Base-by-base conservation (phyloP, 2,888 invertebrate genomes). In the Eilema depressum region DNA sequence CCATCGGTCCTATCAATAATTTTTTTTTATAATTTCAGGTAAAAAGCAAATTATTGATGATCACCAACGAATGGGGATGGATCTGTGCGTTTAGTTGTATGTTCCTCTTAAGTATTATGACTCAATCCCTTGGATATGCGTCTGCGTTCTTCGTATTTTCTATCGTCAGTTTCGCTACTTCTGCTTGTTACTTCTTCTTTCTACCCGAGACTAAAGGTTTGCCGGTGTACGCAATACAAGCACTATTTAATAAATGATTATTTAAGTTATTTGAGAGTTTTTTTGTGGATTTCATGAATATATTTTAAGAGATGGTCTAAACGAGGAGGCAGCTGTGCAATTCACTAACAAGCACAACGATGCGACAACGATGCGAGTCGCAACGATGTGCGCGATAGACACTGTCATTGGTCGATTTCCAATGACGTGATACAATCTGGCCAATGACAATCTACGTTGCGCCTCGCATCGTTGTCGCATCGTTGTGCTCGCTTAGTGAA, bases 121-220 rank as follows among this genome's bases (percentile, higher is more conserved):
- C 30, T 14, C 30, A 61, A 61, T n/a, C 61, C 20, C n/a, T 61
- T 17, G 61, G 61, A 0, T 30, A n/a, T n/a, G 61, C 61, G 10
- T 20, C n/a, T 20, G 61, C 30, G n/a, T 61, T 61, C n/a, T 61
- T 53, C 10, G 63, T 91, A 53, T 93, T 93, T 77, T 84, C 88
- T 0, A 57, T 20, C 2, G 74, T 88, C n/a, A 85, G 91, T 69
- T 82, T 90, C 66, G 33, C 85, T 0, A 86, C 89, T 0, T 83
- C 84, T 0, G 68, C 80, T 4, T 90, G 88, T 77, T 80, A 80
- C 4, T 30, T 78, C 3, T 75, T 87, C 75, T 88, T 77, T 75
- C 66, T 88, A 17, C 91, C 91, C 0, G 92, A 92, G 70, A 92
- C 92, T 0, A 91, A 87, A 37, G 92, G 91, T 0, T 53, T 90